Conservation (phyloP, 2,888 invertebrate species). For the Drosophila trichaetosa region DNA sequence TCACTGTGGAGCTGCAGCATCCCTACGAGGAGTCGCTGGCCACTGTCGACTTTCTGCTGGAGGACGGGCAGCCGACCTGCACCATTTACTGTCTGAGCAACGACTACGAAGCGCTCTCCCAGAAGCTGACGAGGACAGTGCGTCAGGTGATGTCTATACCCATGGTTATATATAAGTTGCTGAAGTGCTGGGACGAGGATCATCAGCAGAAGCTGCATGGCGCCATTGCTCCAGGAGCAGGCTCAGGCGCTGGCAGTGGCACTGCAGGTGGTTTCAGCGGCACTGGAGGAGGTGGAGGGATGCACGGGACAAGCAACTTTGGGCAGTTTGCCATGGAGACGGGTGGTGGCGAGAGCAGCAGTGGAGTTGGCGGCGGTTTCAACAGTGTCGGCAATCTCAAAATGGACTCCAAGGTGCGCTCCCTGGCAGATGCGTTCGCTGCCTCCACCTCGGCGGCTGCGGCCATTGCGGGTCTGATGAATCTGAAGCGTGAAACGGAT, state of each 20-base stretch:
- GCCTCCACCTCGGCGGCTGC: constrained; percentile 78
- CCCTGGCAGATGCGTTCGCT: constrained; percentile 66
- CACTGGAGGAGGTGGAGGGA: constrained; percentile 34
- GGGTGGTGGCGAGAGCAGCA: constrained; percentile 16
- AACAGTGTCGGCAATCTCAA: constrained; percentile 57
- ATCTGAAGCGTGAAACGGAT: constrained; percentile 66
- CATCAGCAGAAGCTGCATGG: constrained; percentile 86
- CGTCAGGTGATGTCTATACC: constrained; percentile 97
- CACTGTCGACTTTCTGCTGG: constrained; percentile 94
- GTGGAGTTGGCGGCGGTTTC: constrained; percentile 35
- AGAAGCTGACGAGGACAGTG: constrained; percentile 88
- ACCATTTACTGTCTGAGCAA: constrained; percentile 89
- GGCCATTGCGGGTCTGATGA: constrained; percentile 66
- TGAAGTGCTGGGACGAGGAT: constrained; percentile 94
- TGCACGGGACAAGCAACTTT: constrained; percentile 33
- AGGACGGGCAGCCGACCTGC: constrained; percentile 92
- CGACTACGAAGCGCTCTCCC: constrained; percentile 85
- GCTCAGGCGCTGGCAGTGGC: constrained; percentile 37
- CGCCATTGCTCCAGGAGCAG: constrained; percentile 28
- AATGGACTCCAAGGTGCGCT: constrained; percentile 69
- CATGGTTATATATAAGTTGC: constrained; percentile 93
- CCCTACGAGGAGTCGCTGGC: constrained; percentile 96
- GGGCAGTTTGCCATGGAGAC: constrained; percentile 48
- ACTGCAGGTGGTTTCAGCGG: constrained; percentile 36
- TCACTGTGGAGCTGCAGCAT: constrained; percentile 96